Evolutionary conservation across 35 echinoderm and acorn worm genomes (phyloP), one percentile per base, ranked within the genome.

Genomic region (Hemicentrotus pulcherrimus): DNA sequence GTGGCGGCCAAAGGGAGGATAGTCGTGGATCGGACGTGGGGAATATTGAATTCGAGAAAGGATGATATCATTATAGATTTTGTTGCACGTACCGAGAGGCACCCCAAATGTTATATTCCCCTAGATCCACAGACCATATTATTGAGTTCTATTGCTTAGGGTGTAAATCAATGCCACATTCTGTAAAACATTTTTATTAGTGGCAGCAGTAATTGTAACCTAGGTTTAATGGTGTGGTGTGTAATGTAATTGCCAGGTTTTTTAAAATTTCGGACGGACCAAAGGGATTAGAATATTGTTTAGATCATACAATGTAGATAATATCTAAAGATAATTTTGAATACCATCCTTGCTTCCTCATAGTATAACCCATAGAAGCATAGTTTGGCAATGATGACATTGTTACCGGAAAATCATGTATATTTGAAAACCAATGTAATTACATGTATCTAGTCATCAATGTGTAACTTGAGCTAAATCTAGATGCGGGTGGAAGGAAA

Each of bases 1-100:
- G 10, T 55, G 50, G 11, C 9, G 65, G 65, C 65, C 65, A 78
- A 78, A 78, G 65, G 65, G 65, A n/a, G 65, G 22, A 78, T 78
- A 78, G 65, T 78, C 19, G 19, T 28, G 65, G 65, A 78, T 28
- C 65, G 22, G 61, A 28, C 24, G 24, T 70, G 61, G 65, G 65
- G 65, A 28, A 78, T 55, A 15, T 71, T 78, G 65, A 78, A 78
- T 28, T 78, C 65, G 65, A 78, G 65, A 78, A 78, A 78, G 65
- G 65, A 78, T 78, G 65, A 78, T 78, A 78, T 78, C 65, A 78
- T 78, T 78, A 78, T 78, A 78, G 65, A 78, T n/a, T 78, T 15
- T 78, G 19, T 15, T 18, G 19, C 19, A 78, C 19, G 19, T 5
- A 78, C 65, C 65, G 19, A 78, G 65, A 78, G 65, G 28, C 28